Percentiles rank a stretch among this genome's conserved stretches.
phyloP scores from a whole-genome alignment of 2,113 vertebrate species.

The Mustela lutreola region DNA sequence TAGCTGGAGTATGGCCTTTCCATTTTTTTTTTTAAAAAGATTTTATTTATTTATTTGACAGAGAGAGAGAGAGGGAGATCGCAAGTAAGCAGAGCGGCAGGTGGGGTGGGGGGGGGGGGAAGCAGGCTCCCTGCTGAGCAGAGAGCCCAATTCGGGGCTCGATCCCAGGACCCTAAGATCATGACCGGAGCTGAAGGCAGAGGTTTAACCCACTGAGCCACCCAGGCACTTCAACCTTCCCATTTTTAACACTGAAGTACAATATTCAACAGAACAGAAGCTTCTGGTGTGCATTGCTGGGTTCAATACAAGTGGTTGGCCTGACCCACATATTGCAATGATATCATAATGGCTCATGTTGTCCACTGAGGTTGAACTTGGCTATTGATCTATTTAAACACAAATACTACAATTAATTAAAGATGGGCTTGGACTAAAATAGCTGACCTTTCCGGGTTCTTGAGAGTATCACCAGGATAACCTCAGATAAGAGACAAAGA shows the following conservation, averaged over 20 bases:
- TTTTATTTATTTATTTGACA: no score
- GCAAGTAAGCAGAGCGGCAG: no score
- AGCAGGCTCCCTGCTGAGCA: no score
- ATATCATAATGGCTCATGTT: constrained; percentile 77
- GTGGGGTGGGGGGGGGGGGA: no score
- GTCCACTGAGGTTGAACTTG: constrained; percentile 80
- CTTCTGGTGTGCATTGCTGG: constrained; percentile 63
- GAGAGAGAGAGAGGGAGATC: no score
- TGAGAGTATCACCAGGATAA: not conserved
- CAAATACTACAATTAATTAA: constrained; percentile 86
- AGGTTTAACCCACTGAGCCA: no score
- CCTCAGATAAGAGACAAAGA: not conserved
- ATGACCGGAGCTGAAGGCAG: no score
- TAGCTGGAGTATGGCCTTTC: constrained; percentile 12
- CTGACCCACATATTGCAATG: constrained; percentile 75
- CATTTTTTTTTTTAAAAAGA: not conserved
- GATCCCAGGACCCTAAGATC: no score
- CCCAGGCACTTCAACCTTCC: not conserved
- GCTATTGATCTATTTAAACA: constrained; percentile 82
- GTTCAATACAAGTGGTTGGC: constrained; percentile 81
- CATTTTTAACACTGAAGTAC: constrained; percentile 61
- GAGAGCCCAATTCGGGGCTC: no score
- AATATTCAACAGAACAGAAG: constrained; percentile 70
- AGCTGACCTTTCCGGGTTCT: constrained; percentile 63
- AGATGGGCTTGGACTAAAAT: constrained; percentile 76